These are phyloP conservation scores for Pygoscelis adeliae DNA, from an alignment of 2,113 vertebrate genomes.

Conservation along the genomic window DNA sequence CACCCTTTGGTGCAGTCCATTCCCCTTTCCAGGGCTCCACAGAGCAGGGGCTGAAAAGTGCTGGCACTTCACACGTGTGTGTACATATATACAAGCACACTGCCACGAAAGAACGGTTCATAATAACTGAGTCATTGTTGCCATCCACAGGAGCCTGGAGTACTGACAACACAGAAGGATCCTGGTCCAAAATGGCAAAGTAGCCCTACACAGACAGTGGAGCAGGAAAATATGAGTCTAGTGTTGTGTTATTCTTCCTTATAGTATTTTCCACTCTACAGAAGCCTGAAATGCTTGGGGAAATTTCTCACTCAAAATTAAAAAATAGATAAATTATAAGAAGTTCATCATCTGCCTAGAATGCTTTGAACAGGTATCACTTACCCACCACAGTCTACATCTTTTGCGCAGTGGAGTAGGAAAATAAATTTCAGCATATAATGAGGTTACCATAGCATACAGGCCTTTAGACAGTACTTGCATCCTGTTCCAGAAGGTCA, in stretches of 20 bases:
- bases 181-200: constrained; percentile 39
- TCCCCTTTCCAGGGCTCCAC: not conserved
- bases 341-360: not conserved
- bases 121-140: constrained; percentile 63
- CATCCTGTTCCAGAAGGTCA: not conserved
- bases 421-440: constrained; percentile 14
- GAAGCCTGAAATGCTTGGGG: not conserved
- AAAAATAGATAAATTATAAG: not conserved
- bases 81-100: not conserved
- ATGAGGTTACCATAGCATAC: constrained; percentile 9
- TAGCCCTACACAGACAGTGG: not conserved
- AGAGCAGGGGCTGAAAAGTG: not conserved
- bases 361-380: not conserved
- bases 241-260: not conserved
- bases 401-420: not conserved
- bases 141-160: constrained; percentile 64
- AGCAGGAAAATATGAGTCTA: constrained; percentile 19
- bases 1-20: not conserved
- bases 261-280: not conserved
- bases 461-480: not conserved
- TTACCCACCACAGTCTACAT: not conserved
- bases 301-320: not conserved
- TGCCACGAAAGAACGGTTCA: not conserved
- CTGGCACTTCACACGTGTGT: not conserved
- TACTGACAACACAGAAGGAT: not conserved